These are phyloP conservation scores for Dendroctonus ponderosae DNA, from an alignment of 1,140 invertebrate genomes.

Conservation along the genomic window DNA sequence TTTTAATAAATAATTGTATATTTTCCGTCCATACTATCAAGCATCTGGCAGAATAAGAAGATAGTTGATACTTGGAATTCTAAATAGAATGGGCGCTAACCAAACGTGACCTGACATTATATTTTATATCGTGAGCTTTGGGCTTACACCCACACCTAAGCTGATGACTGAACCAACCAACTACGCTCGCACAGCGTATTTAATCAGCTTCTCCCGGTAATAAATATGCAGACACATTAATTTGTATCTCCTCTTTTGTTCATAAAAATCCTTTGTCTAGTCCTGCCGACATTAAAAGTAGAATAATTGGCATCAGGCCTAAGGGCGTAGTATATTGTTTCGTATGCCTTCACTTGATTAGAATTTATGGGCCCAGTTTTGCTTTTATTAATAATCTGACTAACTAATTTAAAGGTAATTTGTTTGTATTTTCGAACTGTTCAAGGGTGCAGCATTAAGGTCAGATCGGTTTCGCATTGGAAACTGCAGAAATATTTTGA, in stretches of 20 bases:
- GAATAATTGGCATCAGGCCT: conserved; percentile 39
- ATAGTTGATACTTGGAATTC: no score
- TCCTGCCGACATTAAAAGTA: conserved; percentile 34
- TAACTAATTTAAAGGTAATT: conserved; percentile 15
- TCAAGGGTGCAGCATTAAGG: background rate
- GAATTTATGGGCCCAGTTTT: conserved; percentile 37
- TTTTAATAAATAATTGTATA: no score
- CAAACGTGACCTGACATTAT: no score
- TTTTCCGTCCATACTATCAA: no score
- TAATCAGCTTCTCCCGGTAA: conserved; percentile 10
- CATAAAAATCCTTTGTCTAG: conserved; percentile 34
- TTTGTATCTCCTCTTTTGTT: conserved; percentile 14
- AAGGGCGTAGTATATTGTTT: conserved; percentile 27
- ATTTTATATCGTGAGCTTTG: conserved; percentile 1
- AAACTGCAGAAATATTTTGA: background rate
- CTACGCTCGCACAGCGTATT: conserved; percentile 6
- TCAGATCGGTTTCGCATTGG: no score
- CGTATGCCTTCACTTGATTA: conserved; percentile 37
- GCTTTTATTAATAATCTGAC: conserved; percentile 32
- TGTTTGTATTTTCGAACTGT: conserved; percentile 10
- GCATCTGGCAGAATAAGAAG: no score
- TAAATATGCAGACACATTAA: conserved; percentile 24
- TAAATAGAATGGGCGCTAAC: no score
- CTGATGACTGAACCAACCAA: background rate
- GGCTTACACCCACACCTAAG: no score